phyloP scores from a whole-genome alignment of 2,888 invertebrate species.

The Toxonevra muliebris region DNA sequence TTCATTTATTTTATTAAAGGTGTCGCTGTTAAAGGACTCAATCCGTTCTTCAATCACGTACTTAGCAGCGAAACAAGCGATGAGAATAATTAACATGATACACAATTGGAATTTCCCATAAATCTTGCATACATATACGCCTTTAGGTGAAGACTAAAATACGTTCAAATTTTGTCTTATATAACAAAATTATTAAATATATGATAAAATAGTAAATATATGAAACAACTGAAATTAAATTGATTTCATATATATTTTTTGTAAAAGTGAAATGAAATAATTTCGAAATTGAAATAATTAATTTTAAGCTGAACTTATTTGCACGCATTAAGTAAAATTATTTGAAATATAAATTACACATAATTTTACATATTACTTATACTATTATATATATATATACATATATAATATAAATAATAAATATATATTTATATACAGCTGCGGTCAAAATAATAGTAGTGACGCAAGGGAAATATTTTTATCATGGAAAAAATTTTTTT shows the following conservation, averaged over 20 bases:
- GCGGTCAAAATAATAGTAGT: too few species aligned
- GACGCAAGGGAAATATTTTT: too few species aligned
- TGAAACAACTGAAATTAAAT: conserved; percentile 9
- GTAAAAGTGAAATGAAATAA: not conserved
- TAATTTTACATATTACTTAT: too few species aligned
- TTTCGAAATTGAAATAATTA: conserved; percentile 9
- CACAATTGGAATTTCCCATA: conserved; percentile 27
- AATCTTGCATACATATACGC: conserved; percentile 13
- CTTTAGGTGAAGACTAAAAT: conserved; percentile 11
- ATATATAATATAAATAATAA: too few species aligned
- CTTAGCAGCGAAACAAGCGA: conserved; percentile 58
- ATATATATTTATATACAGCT: too few species aligned
- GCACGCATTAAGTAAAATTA: conserved; percentile 15
- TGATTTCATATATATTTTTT: conserved; percentile 5
- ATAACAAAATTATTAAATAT: too few species aligned
- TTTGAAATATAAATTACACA: too few species aligned
- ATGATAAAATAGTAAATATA: conserved; percentile 2
- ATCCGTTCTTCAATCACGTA: conserved; percentile 59
- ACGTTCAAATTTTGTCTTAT: not conserved
- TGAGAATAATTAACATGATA: conserved; percentile 48
- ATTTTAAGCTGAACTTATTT: conserved; percentile 20
- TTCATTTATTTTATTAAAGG: conserved; percentile 46
- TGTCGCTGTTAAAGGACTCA: conserved; percentile 62
- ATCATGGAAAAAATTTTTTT: too few species aligned
- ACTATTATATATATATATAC: too few species aligned